A percentile compares a stretch with the other conserved stretches of the same genome.
Evolutionary conservation across 2,888 invertebrate species (phyloP).

Genomic region (Apeira syringaria): DNA sequence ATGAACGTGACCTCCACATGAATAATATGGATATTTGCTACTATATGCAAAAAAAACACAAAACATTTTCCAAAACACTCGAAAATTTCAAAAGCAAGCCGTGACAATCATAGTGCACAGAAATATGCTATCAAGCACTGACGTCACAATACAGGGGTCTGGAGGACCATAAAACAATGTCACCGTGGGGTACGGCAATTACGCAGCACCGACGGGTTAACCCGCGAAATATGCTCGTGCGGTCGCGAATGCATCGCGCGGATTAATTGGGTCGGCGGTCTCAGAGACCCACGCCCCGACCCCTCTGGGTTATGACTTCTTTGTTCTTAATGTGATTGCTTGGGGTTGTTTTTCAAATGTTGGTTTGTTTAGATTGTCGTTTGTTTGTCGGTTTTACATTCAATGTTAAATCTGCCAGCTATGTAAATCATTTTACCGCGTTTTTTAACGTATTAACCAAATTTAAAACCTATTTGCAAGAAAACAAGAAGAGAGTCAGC

Average conservation of each 20-base stretch:
- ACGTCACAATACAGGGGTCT: conserved; percentile 9
- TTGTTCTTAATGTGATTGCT: conserved; percentile 23
- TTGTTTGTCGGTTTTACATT: too few species aligned
- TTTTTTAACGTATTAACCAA: conserved; percentile 5
- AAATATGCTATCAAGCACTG: conserved; percentile 15
- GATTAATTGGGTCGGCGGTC: conserved; percentile 27
- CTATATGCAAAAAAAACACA: too few species aligned
- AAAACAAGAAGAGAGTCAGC: too few species aligned
- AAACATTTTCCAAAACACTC: too few species aligned
- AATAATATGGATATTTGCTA: too few species aligned
- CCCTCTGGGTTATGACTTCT: conserved; percentile 10
- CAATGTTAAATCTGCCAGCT: too few species aligned
- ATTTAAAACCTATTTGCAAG: too few species aligned
- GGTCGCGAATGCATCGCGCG: conserved; percentile 33
- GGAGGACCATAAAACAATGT: conserved; percentile 21
- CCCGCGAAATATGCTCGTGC: conserved; percentile 53
- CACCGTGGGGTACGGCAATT: conserved; percentile 14
- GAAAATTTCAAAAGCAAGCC: background rate
- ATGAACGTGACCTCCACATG: too few species aligned
- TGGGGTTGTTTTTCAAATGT: conserved; percentile 12
- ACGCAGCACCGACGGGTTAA: conserved; percentile 32
- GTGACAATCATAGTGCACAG: conserved; percentile 1
- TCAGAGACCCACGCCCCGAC: conserved; percentile 3
- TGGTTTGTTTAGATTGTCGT: conserved; percentile 11
- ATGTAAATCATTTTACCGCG: too few species aligned